Conservation (phyloP, 2,888 invertebrate species). For the Archaeoteleia sp. region DNA sequence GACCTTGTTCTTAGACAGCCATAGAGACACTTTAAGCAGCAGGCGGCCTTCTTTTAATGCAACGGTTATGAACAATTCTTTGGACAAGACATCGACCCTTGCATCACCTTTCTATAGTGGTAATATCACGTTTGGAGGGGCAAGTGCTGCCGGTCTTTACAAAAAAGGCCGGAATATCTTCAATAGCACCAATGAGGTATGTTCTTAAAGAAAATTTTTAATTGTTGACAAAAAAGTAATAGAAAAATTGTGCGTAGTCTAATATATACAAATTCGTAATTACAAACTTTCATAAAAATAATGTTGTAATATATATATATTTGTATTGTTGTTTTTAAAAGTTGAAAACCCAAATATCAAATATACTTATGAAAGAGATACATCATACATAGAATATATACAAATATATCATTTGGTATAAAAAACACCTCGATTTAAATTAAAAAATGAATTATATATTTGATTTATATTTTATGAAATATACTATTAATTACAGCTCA, state of each 20-base stretch:
- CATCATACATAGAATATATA: no score
- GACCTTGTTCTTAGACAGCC: no score
- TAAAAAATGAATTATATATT: no score
- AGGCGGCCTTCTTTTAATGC: slow-evolving; percentile 77
- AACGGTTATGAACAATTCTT: slow-evolving; percentile 74
- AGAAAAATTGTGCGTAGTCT: no score
- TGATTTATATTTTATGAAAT: slow-evolving; percentile 9
- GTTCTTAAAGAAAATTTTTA: not conserved
- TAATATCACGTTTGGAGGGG: slow-evolving; percentile 85
- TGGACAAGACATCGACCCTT: slow-evolving; percentile 72
- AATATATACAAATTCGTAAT: no score
- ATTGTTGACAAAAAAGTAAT: slow-evolving; percentile 1
- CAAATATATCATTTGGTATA: no score
- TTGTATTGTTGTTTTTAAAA: no score
- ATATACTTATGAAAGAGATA: no score
- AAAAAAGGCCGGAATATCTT: slow-evolving; percentile 62
- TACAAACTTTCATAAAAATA: no score
- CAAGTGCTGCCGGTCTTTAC: slow-evolving; percentile 73
- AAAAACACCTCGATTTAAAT: no score
- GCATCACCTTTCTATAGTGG: slow-evolving; percentile 86
- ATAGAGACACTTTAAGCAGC: slow-evolving; percentile 75
- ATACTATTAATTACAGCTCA: slow-evolving; percentile 59
- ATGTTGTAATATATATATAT: no score
- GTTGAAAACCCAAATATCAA: no score
- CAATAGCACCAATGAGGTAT: slow-evolving; percentile 62